These are phyloP conservation scores for Protonibea diacanthus DNA, from an alignment of 2,797 vertebrate genomes.

Conservation along the genomic window DNA sequence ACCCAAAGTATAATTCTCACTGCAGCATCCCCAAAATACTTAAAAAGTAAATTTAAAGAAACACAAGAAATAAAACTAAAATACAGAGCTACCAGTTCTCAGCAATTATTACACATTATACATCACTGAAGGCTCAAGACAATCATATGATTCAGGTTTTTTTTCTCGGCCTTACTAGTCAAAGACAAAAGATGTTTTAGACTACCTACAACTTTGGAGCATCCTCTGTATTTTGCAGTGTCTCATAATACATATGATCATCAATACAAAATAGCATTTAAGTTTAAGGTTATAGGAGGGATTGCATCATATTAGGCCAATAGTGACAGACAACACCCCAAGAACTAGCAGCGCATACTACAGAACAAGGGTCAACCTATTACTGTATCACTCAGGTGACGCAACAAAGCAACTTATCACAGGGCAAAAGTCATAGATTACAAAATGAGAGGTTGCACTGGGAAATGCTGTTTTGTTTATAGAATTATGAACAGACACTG, in stretches of 20 bases:
- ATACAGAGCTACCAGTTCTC: not conserved
- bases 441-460: conserved; percentile 21
- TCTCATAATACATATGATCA: no score
- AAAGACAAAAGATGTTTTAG: no score
- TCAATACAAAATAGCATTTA: no score
- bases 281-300: not conserved
- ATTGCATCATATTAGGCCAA: not conserved
- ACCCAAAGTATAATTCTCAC: not conserved
- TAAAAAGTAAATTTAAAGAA: not conserved
- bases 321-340: not conserved
- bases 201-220: no score
- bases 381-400: conserved; percentile 69
- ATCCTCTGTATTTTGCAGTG: no score
- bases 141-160: not conserved
- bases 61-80: not conserved
- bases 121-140: not conserved
- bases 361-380: conserved; percentile 75
- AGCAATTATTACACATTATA: conserved; percentile 1
- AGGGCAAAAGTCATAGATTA: conserved; percentile 70
- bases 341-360: conserved; percentile 22
- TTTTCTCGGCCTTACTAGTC: no score
- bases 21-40: not conserved
- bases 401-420: conserved; percentile 64
- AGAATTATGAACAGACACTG: not conserved
- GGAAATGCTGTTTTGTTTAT: conserved; percentile 24